Conservation (phyloP, 2,797 vertebrate genomes). For the Florisuga fusca region DNA sequence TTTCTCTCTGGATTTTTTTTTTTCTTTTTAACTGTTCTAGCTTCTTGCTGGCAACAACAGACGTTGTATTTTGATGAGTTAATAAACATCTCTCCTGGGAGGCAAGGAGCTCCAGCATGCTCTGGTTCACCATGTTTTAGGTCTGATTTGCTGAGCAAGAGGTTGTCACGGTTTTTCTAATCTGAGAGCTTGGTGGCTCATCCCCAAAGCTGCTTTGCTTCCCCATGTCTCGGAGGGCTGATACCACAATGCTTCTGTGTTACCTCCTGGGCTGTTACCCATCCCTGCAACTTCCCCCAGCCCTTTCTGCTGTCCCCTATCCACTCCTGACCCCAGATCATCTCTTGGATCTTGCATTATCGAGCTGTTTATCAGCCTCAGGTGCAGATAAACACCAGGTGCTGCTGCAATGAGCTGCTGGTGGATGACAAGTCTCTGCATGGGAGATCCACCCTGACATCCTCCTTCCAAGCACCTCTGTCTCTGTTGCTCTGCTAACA, state of each 20-base stretch:
- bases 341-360: not conserved
- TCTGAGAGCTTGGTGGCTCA: not conserved
- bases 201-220: not conserved
- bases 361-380: not conserved
- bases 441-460: not conserved
- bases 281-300: not conserved
- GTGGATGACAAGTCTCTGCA: not conserved
- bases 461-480: not conserved
- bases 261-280: not conserved
- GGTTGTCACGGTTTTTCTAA: slow-evolving; percentile 29
- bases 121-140: slow-evolving; percentile 8
- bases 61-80: slow-evolving; percentile 42
- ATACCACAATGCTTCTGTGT: not conserved
- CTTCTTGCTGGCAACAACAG: slow-evolving; percentile 30
- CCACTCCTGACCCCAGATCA: not conserved
- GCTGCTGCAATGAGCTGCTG: not conserved
- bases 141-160: slow-evolving; percentile 23
- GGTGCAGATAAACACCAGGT: not conserved
- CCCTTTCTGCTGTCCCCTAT: not conserved
- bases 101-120: not conserved
- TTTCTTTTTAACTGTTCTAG: not conserved
- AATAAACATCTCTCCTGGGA: slow-evolving; percentile 60
- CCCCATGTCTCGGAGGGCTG: not conserved
- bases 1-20: not conserved
- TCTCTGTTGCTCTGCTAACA: not conserved